Evolutionary conservation across 92 coral and sea anemone genomes (phyloP).

Genomic region (Umimayanthus kanabou): DNA sequence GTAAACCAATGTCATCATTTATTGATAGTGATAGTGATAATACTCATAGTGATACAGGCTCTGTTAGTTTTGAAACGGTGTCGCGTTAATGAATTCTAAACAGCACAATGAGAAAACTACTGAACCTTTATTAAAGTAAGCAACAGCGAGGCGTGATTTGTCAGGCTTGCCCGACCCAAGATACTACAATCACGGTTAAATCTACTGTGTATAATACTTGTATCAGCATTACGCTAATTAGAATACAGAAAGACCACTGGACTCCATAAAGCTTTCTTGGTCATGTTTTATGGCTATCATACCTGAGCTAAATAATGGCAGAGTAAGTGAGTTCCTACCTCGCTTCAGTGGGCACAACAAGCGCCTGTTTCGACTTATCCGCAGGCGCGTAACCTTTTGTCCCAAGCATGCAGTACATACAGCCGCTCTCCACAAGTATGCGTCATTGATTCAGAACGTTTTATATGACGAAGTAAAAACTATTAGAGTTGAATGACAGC

Average conservation of each 20-base stretch:
- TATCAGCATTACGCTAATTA: background rate
- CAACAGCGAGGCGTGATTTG: background rate
- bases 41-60: background rate
- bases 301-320: background rate
- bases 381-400: too few species aligned
- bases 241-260: background rate
- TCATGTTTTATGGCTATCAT: background rate
- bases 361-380: too few species aligned
- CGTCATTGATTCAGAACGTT: background rate
- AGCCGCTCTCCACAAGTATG: background rate
- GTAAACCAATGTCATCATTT: background rate
- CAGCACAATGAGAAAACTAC: background rate
- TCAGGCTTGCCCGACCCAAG: background rate
- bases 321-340: background rate
- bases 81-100: background rate
- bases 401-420: background rate
- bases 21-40: too few species aligned
- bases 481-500: constrained; percentile 20
- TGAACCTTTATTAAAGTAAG: background rate
- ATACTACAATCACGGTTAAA: background rate
- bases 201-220: background rate
- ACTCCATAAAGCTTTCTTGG: background rate
- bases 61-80: background rate
- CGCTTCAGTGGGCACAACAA: background rate
- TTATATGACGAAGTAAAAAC: constrained; percentile 5